A percentile compares a stretch with the other conserved stretches of the same genome.
Evolutionary conservation across 2,113 vertebrate genomes (phyloP).

Genomic region (Harpagus bidentatus): DNA sequence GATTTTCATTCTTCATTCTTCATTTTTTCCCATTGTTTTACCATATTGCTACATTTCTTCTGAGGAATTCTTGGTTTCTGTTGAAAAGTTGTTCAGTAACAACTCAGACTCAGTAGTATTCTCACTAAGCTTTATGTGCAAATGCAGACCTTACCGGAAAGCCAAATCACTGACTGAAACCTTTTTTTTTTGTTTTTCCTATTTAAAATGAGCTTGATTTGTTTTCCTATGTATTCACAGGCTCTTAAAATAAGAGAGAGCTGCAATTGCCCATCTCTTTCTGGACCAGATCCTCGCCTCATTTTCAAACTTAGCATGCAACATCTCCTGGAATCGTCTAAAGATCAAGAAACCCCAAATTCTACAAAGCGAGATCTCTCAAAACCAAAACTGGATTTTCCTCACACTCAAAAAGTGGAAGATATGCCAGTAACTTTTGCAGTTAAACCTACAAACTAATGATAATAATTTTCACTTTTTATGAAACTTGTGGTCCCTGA

Average conservation of each 20-base stretch:
- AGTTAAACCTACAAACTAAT: slow-evolving; percentile 42
- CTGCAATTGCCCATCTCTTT: slow-evolving; percentile 86
- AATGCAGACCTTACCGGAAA: background rate
- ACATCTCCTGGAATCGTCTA: slow-evolving; percentile 71
- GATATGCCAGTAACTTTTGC: slow-evolving; percentile 58
- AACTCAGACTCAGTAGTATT: background rate
- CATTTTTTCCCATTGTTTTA: background rate
- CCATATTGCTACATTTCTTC: background rate
- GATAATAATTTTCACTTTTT: background rate
- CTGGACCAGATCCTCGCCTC: slow-evolving; percentile 83
- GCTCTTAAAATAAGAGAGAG: slow-evolving; percentile 87
- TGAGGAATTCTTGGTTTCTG: background rate
- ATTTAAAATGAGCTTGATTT: slow-evolving; percentile 11
- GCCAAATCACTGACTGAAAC: background rate
- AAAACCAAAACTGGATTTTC: slow-evolving; percentile 51
- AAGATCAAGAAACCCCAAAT: slow-evolving; percentile 37
- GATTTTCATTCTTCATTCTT: background rate
- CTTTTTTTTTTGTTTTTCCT: background rate
- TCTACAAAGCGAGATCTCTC: background rate
- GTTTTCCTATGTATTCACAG: slow-evolving; percentile 73
- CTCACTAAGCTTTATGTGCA: background rate
- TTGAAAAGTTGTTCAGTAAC: background rate
- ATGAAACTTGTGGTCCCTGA: background rate
- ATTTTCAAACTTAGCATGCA: slow-evolving; percentile 79
- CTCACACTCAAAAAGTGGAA: slow-evolving; percentile 53